Conservation (phyloP, 2,888 invertebrate species). For the Leucoma salicis region DNA sequence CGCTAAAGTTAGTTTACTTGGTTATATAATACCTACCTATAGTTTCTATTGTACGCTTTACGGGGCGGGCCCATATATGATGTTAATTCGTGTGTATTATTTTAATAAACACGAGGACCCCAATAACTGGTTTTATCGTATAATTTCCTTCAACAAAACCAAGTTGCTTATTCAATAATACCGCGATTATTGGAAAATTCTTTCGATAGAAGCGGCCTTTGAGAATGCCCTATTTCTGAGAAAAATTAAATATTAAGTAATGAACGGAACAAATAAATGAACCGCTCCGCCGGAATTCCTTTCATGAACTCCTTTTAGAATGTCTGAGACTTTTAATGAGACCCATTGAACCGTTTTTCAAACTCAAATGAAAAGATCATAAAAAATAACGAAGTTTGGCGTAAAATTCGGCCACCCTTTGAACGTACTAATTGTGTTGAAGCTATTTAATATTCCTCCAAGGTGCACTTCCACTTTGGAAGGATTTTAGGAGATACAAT, state of each 20-base stretch:
- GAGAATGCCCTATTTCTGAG: constrained; percentile 32
- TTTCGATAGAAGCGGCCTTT: constrained; percentile 44
- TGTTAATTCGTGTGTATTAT: too few relatives aligned
- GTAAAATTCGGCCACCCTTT: constrained; percentile 25
- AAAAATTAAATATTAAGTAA: constrained; percentile 61
- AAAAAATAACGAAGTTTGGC: constrained; percentile 58
- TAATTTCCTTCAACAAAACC: constrained; percentile 54
- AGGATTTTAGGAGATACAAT: constrained; percentile 2
- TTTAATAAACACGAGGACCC: too few relatives aligned
- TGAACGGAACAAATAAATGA: constrained; percentile 66
- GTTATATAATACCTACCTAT: too few relatives aligned
- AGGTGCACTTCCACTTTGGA: constrained; percentile 44
- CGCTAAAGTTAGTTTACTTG: too few relatives aligned
- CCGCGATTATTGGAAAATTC: constrained; percentile 66
- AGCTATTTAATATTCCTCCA: constrained; percentile 64
- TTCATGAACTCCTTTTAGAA: constrained; percentile 56
- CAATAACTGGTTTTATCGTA: constrained; percentile 53
- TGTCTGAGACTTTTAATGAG: constrained; percentile 70
- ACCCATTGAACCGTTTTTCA: constrained; percentile 63
- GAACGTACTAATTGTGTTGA: constrained; percentile 58
- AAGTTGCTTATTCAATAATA: constrained; percentile 60
- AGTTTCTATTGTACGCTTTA: too few relatives aligned
- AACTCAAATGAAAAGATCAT: constrained; percentile 73
- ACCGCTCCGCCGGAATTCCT: constrained; percentile 51
- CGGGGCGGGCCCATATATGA: too few relatives aligned